These are phyloP conservation scores for Electrophaes corylata DNA, from an alignment of 2,888 invertebrate genomes.

Conservation along the genomic window DNA sequence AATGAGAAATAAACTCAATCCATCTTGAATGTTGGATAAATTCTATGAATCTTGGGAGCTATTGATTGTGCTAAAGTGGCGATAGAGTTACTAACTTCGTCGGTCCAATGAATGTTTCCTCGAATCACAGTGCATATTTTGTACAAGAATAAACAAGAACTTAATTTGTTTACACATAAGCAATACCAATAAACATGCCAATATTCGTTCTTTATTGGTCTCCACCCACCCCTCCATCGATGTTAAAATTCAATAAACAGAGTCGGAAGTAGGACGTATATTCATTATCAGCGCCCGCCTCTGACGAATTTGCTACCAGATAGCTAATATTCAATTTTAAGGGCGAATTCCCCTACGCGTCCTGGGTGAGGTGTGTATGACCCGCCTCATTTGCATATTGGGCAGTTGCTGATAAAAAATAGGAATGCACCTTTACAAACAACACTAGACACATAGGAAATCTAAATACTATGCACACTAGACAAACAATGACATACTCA, in stretches of 20 bases:
- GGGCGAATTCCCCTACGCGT: conserved; percentile 30
- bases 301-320: conserved; percentile 66
- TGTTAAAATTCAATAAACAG: conserved; percentile 50
- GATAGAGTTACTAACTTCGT: not conserved
- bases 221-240: conserved; percentile 40
- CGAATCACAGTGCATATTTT: not conserved
- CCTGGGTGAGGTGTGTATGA: conserved; percentile 17
- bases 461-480: no score
- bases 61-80: not conserved
- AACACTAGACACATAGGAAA: conserved; percentile 18
- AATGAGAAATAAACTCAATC: conserved; percentile 8
- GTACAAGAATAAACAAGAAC: conserved; percentile 9
- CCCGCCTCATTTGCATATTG: conserved; percentile 26
- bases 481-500: conserved; percentile 6
- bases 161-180: conserved; percentile 28
- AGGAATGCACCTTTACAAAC: conserved; percentile 2
- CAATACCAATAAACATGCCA: conserved; percentile 35
- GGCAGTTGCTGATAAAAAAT: conserved; percentile 19
- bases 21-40: not conserved
- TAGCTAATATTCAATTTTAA: conserved; percentile 70
- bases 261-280: conserved; percentile 52
- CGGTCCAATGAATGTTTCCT: not conserved
- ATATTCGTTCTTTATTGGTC: conserved; percentile 38
- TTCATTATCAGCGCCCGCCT: conserved; percentile 62
- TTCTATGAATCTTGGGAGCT: not conserved